Evolutionary conservation across 1,140 invertebrate species (phyloP), one percentile per base, ranked within the genome.

Genomic region (Drosophila punjabiensis): DNA sequence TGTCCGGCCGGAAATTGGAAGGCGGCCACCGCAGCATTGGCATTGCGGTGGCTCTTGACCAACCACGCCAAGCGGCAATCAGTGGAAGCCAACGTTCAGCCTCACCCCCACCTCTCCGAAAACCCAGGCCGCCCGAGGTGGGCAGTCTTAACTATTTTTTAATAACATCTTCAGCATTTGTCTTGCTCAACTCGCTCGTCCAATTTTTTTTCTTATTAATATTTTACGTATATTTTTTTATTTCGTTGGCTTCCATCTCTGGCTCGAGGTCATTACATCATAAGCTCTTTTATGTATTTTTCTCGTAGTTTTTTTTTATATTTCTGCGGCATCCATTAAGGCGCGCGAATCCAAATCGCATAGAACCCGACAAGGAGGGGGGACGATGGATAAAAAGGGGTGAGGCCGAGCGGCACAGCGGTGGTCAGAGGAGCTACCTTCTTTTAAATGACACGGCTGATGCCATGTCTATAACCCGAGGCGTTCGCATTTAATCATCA

Each of bases 121-220:
- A 18, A 32, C 33, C 41, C 24, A 32, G 13, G 14, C 41, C 13
- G 45, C 67, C 68, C 24, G 68, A 61, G 70, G 70, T 73, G 55
- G 56, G 70, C 70, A 73, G 52, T 74, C 86, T 63, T 90, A 90
- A 90, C 86, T 90, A 90, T 90, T 86, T 90, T 90, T 90, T 90
- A 90, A 90, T 91, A 90, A 90, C 87, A 85, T 90, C 86, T 90
- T 90, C 87, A 90, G 80, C 86, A 90, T 90, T 90, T 90, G 87
- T 90, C 86, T 91, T 90, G 82, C 86, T 90, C 86, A 89, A 85
- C 84, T 83, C 62, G 67, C 68, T 50, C 56, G 64, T 50, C 71
- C 83, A 61, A 73, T 87, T 67, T 78, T 52, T 60, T 58, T 28
- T 14, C 35, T 63, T 28, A 20, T 30, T 53, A 37, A 59, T 77